phyloP scores from a whole-genome alignment of 2,113 vertebrate genomes.

The Limnothrissa miodon region DNA sequence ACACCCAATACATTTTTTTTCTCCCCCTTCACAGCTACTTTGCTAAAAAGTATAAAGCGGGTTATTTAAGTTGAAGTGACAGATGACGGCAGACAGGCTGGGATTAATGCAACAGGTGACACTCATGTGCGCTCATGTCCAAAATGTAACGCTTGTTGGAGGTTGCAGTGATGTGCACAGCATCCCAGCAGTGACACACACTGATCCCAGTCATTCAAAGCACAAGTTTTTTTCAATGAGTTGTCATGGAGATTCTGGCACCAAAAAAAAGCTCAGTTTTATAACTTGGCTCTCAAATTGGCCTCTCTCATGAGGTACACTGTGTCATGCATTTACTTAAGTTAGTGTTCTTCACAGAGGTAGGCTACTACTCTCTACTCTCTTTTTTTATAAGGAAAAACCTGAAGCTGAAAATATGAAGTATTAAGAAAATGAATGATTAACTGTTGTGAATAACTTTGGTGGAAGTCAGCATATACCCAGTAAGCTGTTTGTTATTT shows the following conservation, averaged over 20 bases:
- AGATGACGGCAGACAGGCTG: neutral
- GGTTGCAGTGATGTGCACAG: neutral
- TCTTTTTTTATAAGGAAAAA: too few species aligned
- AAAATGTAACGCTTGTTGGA: neutral
- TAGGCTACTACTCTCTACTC: too few species aligned
- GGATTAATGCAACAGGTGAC: neutral
- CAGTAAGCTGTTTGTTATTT: too few species aligned
- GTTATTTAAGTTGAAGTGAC: neutral
- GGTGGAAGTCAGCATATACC: too few species aligned
- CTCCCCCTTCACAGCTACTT: neutral
- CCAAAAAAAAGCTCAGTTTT: neutral
- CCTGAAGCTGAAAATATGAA: too few species aligned
- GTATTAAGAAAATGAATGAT: too few species aligned
- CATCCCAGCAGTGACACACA: neutral
- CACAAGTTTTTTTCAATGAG: neutral
- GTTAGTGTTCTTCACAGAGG: too few species aligned
- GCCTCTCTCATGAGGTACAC: neutral
- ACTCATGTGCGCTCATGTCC: neutral
- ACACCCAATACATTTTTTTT: neutral
- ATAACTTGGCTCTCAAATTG: neutral
- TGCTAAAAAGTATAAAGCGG: neutral
- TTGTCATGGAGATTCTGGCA: neutral
- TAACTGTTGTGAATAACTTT: too few species aligned
- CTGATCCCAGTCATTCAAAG: neutral
- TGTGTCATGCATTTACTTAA: too few species aligned